A percentile compares a stretch with the other conserved stretches of the same genome.
Conservation (phyloP, 2,797 vertebrate genomes). For the Oceanodroma leucorhoa region DNA sequence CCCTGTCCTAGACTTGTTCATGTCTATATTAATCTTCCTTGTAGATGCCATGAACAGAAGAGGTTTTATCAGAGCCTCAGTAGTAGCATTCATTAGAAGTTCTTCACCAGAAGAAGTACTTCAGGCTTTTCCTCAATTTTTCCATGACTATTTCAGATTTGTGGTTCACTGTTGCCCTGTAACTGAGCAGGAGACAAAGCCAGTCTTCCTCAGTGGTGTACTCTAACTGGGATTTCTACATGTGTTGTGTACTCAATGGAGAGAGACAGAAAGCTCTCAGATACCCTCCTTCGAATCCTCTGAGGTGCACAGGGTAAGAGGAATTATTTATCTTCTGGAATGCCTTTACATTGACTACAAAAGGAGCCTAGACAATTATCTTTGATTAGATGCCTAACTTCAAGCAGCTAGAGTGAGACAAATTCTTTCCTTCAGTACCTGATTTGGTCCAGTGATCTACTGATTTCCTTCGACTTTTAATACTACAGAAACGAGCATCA, state of each 20-base stretch:
- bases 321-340: not conserved
- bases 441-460: not conserved
- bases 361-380: not conserved
- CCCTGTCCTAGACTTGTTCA: not conserved
- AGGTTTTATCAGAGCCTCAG: not conserved
- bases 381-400: not conserved
- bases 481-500: not conserved
- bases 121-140: not conserved
- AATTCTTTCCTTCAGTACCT: not conserved
- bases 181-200: not conserved
- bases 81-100: not conserved
- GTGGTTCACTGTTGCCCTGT: not conserved
- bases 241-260: not conserved
- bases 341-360: not conserved
- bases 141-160: not conserved
- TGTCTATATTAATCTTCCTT: not conserved
- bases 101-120: not conserved
- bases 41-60: not conserved
- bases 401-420: not conserved
- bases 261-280: not conserved
- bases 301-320: not conserved
- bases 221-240: not conserved
- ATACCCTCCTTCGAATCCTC: not conserved
- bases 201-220: not conserved
- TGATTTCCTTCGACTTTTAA: not conserved